These are phyloP conservation scores for Toxonevra muliebris DNA, from an alignment of 2,888 invertebrate genomes.

Conservation along the genomic window DNA sequence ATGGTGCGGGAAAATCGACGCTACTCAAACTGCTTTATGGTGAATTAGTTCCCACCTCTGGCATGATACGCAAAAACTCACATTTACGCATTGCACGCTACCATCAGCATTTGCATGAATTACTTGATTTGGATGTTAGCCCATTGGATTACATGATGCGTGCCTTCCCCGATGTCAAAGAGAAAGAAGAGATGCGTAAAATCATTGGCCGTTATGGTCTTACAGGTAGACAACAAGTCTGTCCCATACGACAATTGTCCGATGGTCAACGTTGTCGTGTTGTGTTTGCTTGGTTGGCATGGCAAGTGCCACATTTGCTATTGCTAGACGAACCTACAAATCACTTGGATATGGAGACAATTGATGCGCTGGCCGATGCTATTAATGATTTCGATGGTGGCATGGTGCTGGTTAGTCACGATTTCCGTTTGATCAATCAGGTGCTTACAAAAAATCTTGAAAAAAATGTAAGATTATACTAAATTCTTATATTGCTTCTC, in stretches of 20 bases:
- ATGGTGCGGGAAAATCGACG: constrained; percentile 96
- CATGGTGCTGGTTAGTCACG: constrained; percentile 99
- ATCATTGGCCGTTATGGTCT: constrained; percentile 98
- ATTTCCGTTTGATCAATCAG: constrained; percentile 98
- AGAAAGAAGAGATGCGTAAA: constrained; percentile 98
- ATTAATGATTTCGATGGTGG: constrained; percentile 98
- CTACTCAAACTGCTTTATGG: constrained; percentile 94
- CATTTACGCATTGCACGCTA: constrained; percentile 97
- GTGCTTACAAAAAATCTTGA: constrained; percentile 66
- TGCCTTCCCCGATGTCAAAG: constrained; percentile 95
- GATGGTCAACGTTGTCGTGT: constrained; percentile 99
- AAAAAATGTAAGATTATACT: neutral
- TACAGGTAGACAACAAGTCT: constrained; percentile 93
- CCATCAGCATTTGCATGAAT: constrained; percentile 98
- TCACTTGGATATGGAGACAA: constrained; percentile 97
- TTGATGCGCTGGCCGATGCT: constrained; percentile 97
- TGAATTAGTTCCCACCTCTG: constrained; percentile 93
- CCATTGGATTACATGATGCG: constrained; percentile 99
- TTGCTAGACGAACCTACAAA: constrained; percentile 87
- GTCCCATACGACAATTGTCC: constrained; percentile 72
- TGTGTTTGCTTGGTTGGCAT: constrained; percentile 98
- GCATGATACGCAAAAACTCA: constrained; percentile 98
- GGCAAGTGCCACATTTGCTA: constrained; percentile 95
- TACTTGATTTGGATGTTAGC: constrained; percentile 91
- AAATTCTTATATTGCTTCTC: neutral